Conservation (phyloP, 2,888 invertebrate species). For the Ichneumoninae sp. region DNA sequence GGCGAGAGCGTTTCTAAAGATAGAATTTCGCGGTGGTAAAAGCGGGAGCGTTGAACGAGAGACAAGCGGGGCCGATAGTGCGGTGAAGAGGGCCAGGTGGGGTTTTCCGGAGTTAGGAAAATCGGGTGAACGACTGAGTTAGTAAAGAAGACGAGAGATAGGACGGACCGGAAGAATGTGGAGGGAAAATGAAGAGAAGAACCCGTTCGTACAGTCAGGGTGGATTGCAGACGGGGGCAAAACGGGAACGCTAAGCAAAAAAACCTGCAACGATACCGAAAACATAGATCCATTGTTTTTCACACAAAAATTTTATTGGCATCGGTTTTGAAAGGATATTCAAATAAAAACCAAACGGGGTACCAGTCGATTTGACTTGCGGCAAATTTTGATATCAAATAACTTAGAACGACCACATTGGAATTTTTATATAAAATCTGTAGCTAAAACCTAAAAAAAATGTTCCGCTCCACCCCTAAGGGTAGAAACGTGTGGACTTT, state of each 20-base stretch:
- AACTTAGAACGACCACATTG: no score
- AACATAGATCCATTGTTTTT: no score
- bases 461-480: no score
- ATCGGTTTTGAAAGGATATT: no score
- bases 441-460: no score
- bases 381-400: no score
- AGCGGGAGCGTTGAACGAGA: conserved; percentile 8
- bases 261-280: no score
- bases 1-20: conserved; percentile 55
- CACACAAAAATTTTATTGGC: no score
- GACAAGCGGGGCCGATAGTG: neutral
- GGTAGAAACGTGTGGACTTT: neutral
- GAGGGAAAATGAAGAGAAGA: conserved; percentile 14
- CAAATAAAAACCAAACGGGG: no score
- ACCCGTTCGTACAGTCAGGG: neutral
- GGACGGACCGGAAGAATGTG: conserved; percentile 7
- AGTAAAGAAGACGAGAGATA: conserved; percentile 30
- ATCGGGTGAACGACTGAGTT: conserved; percentile 33
- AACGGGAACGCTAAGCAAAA: no score
- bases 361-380: no score
- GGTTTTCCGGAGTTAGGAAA: conserved; percentile 20
- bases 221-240: neutral
- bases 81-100: neutral
- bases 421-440: no score
- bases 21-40: conserved; percentile 38